Conservation (phyloP, 2,797 vertebrate species). For the Spea hammondii region DNA sequence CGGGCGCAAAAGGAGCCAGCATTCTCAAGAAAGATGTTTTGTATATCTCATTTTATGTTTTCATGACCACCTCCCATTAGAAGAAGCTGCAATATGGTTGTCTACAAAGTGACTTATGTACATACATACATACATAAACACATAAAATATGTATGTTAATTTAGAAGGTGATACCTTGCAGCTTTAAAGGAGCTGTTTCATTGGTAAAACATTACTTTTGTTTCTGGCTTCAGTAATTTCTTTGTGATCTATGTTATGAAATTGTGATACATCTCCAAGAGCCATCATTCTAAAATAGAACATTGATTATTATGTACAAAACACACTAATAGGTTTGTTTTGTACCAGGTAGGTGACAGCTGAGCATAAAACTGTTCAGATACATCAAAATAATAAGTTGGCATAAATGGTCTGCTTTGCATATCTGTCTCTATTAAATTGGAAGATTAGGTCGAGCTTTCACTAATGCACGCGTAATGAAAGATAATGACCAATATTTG, state of each 20-base stretch:
- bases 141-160: too few relatives aligned
- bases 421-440: slow-evolving; percentile 41
- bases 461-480: slow-evolving; percentile 16
- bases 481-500: slow-evolving; percentile 34
- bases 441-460: slow-evolving; percentile 28
- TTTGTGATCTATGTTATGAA: neutral
- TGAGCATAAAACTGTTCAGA: slow-evolving; percentile 25
- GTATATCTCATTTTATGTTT: too few relatives aligned
- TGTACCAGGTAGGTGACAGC: slow-evolving; percentile 26
- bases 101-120: too few relatives aligned
- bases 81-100: too few relatives aligned
- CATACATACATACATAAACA: too few relatives aligned
- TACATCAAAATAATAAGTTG: slow-evolving; percentile 40
- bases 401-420: slow-evolving; percentile 22
- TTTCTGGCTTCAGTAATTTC: neutral
- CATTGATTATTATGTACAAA: slow-evolving; percentile 37
- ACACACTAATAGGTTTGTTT: slow-evolving; percentile 38
- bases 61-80: too few relatives aligned
- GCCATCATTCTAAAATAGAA: slow-evolving; percentile 28
- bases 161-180: too few relatives aligned
- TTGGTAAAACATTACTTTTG: slow-evolving; percentile 18
- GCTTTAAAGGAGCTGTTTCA: neutral
- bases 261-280: slow-evolving; percentile 2
- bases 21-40: too few relatives aligned
- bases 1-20: too few relatives aligned